Base-by-base conservation (phyloP, 1,140 invertebrate species). In the Drosophila baimaii region DNA sequence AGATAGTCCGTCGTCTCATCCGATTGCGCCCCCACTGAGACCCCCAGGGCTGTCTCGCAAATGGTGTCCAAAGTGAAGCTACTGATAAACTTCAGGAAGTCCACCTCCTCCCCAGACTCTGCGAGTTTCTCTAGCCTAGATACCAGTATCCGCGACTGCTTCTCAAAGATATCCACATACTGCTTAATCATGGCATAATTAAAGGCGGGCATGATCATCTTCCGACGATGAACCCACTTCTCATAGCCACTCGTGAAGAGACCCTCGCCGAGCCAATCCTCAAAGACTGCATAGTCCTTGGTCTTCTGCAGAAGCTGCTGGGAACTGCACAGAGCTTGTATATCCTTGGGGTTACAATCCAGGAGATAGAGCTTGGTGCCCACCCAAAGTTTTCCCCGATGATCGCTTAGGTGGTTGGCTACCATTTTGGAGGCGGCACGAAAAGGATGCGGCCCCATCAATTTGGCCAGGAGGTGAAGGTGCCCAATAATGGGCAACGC, bases 191-290 rank as follows among this genome's bases (percentile, higher is more conserved):
- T 96, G 74, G 95, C 95, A 82, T 98, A 98, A 91, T 98, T 97
- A 90, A 98, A 98, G 0, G 97, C 95, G 4, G 97, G 96, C 1
- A 96, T 97, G 9, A 98, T 90, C 51, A 98, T 93, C 92, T 96
- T 97, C 33, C 97, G 93, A 47, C 96, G 93, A 1, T 91, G 80
- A 27, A 94, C 94, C 97, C 97, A 98, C 93, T 97, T 97, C 3
- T 92, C 91, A 37, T 95, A 96, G 52, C 81, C 33, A 52, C 94
- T 94, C 0, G 94, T 95, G 2, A 96, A 90, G 21, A 96, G 86
- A 31, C 95, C 96, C 10, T 93, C 93, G n/a, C 93, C 92, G 4
- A 96, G 92, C 95, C 95, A 96, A 5, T 94, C 94, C 56, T 94
- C 89, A 0, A 97, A 90, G 59, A 95, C 94, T 3, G 91, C 49